A percentile compares a stretch with the other conserved stretches of the same genome.
phyloP scores from a whole-genome alignment of 2,888 invertebrate species.

The Emesis castigata region DNA sequence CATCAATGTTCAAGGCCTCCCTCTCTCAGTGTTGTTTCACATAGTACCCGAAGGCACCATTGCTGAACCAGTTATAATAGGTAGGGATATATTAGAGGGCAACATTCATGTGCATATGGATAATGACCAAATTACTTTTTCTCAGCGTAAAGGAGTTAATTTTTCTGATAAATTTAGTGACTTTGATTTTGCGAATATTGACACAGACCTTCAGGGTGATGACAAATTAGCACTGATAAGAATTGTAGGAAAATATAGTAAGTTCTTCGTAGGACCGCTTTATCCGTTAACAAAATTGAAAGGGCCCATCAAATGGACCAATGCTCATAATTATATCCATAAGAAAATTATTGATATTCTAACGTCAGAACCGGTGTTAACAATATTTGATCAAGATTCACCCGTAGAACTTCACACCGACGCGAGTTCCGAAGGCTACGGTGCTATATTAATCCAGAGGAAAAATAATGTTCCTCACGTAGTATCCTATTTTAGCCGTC shows the following conservation, averaged over 20 bases:
- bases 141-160: not conserved
- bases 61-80: not conserved
- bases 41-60: not conserved
- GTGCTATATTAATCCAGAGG: slow-evolving; percentile 50
- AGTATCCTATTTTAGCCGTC: slow-evolving; percentile 30
- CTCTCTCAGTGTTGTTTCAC: not conserved
- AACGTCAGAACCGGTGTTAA: slow-evolving; percentile 58
- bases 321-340: slow-evolving; percentile 24
- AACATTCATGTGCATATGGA: not conserved
- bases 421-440: slow-evolving; percentile 65
- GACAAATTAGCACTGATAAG: not conserved
- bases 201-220: not conserved
- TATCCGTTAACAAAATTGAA: not conserved
- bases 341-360: slow-evolving; percentile 38
- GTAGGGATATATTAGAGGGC: not conserved
- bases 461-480: not conserved
- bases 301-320: not conserved
- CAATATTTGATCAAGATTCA: slow-evolving; percentile 55
- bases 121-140: not conserved
- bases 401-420: slow-evolving; percentile 62
- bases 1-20: not conserved
- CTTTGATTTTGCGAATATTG: not conserved
- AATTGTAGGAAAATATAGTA: not conserved
- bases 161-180: not conserved
- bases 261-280: not conserved